Percentiles rank a stretch among this genome's conserved stretches.
phyloP scores from a whole-genome alignment of 2,888 invertebrate genomes.

The Trileptium ribeirensis region DNA sequence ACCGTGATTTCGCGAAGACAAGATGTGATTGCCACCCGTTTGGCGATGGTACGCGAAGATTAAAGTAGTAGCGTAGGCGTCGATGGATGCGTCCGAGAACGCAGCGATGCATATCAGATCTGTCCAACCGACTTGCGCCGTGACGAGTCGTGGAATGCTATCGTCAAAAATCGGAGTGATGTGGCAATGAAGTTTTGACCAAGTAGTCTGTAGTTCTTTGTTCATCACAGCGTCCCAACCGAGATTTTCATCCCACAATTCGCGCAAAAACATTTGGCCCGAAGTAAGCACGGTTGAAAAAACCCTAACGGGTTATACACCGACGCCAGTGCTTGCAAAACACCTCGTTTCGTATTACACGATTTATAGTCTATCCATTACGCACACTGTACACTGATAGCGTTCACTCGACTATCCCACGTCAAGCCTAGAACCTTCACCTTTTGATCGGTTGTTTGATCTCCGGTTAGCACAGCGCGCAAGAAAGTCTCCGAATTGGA shows the following conservation, averaged over 20 bases:
- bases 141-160: too few species aligned
- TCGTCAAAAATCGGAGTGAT: not conserved
- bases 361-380: too few species aligned
- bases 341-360: too few species aligned
- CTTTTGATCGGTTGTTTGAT: not conserved
- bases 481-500: not conserved
- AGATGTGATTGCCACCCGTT: too few species aligned
- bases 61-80: too few species aligned
- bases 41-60: too few species aligned
- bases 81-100: constrained; percentile 39
- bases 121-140: too few species aligned
- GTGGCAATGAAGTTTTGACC: not conserved
- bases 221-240: constrained; percentile 40
- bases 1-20: constrained; percentile 31
- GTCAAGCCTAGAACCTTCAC: constrained; percentile 15
- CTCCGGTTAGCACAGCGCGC: not conserved
- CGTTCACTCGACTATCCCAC: constrained; percentile 17
- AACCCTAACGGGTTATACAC: constrained; percentile 37
- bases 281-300: constrained; percentile 26
- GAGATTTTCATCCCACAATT: constrained; percentile 36
- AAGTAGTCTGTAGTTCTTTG: not conserved
- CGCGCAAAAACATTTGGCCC: constrained; percentile 39
- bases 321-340: constrained; percentile 31
- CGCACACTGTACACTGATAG: constrained; percentile 12
- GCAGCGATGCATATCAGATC: too few species aligned